These are phyloP conservation scores for Drosophila flavopinicola DNA, from an alignment of 2,888 invertebrate genomes.

Conservation along the genomic window DNA sequence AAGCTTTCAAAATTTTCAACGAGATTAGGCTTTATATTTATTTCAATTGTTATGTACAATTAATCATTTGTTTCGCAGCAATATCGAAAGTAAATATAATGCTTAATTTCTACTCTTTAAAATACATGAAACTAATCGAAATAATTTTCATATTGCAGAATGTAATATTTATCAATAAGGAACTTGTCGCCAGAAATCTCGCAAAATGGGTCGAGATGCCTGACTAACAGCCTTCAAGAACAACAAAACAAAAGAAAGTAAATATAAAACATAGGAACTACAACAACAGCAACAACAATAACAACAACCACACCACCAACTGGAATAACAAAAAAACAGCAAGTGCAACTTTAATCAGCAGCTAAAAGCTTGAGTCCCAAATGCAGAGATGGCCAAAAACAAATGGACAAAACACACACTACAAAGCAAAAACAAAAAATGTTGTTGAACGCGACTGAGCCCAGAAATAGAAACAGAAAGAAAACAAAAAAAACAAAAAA, in stretches of 20 bases:
- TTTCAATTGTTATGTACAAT: neutral
- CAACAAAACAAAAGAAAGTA: slow-evolving; percentile 34
- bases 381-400: slow-evolving; percentile 10
- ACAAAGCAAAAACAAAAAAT: slow-evolving; percentile 14
- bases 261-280: slow-evolving; percentile 19
- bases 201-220: slow-evolving; percentile 88
- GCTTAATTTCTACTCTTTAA: neutral
- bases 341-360: slow-evolving; percentile 23
- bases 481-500: slow-evolving; percentile 6
- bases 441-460: slow-evolving; percentile 60
- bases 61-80: neutral
- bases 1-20: neutral
- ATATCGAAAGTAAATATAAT: neutral
- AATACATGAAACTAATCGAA: neutral
- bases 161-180: slow-evolving; percentile 93
- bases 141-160: slow-evolving; percentile 85
- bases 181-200: slow-evolving; percentile 92
- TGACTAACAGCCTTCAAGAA: slow-evolving; percentile 76
- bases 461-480: slow-evolving; percentile 41
- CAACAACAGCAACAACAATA: slow-evolving; percentile 13
- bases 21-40: neutral
- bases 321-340: slow-evolving; percentile 1
- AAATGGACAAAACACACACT: slow-evolving; percentile 16
- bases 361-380: slow-evolving; percentile 33
- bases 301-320: slow-evolving; percentile 8